phyloP scores from a whole-genome alignment of 2,113 vertebrate genomes.

The Laterallus jamaicensis region DNA sequence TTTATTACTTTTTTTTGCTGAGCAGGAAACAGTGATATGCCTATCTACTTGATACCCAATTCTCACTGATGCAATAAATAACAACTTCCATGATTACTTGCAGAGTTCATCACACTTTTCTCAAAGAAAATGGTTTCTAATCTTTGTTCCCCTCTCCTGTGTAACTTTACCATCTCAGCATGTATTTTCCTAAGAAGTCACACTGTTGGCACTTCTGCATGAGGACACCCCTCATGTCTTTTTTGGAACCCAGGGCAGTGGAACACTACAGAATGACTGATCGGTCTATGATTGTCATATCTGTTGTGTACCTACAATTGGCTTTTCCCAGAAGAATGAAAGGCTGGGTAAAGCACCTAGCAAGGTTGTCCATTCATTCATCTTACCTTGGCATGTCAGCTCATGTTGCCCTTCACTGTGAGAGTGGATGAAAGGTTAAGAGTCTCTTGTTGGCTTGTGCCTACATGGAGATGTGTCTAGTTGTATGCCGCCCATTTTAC shows the following conservation, averaged over 20 bases:
- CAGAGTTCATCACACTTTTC: neutral
- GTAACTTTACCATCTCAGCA: neutral
- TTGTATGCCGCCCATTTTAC: neutral
- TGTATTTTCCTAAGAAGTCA: neutral
- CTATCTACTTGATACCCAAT: neutral
- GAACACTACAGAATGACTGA: neutral
- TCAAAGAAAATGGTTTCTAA: neutral
- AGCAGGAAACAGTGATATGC: neutral
- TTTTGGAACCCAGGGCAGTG: neutral
- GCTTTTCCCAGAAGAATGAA: neutral
- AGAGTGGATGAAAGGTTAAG: neutral
- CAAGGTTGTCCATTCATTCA: neutral
- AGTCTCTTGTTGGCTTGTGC: no score
- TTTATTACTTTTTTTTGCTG: neutral
- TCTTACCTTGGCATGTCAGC: neutral
- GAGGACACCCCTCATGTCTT: fast-evolving
- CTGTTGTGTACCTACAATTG: no score
- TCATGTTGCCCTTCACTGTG: neutral
- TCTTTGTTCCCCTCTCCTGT: neutral
- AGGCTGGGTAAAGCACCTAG: neutral
- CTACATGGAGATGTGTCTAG: fast-evolving
- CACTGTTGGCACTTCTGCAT: fast-evolving
- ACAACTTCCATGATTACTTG: neutral
- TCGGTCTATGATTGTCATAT: fast-evolving
- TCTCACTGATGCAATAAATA: neutral